These are phyloP conservation scores for Hofmannophila pseudospretella DNA, from an alignment of 2,888 invertebrate genomes.

Conservation along the genomic window DNA sequence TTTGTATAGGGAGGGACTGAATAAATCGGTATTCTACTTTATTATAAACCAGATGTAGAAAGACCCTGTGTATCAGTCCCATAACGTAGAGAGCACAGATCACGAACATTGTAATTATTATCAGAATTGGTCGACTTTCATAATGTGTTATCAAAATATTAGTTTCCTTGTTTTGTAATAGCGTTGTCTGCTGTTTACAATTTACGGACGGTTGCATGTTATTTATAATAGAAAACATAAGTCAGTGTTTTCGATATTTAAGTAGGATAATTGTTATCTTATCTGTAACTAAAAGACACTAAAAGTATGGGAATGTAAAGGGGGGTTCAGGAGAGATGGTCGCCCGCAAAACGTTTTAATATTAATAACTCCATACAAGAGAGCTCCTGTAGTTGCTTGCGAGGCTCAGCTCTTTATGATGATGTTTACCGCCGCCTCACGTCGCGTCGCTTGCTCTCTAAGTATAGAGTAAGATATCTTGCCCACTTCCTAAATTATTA, in stretches of 20 bases:
- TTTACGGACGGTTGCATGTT: too few relatives aligned
- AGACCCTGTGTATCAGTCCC: too few relatives aligned
- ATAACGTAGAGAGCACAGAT: constrained; percentile 1
- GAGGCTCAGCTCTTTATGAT: constrained; percentile 56
- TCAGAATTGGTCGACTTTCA: constrained; percentile 5
- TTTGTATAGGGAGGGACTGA: too few relatives aligned
- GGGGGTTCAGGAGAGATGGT: too few relatives aligned
- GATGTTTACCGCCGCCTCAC: constrained; percentile 59
- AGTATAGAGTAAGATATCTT: constrained; percentile 41
- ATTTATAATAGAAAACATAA: not conserved
- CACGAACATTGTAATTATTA: too few relatives aligned
- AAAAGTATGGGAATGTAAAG: constrained; percentile 10
- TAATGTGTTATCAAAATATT: constrained; percentile 2
- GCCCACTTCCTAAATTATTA: constrained; percentile 18
- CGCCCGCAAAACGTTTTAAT: constrained; percentile 55
- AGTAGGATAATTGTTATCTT: too few relatives aligned
- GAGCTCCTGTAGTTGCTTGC: constrained; percentile 47
- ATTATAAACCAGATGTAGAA: too few relatives aligned
- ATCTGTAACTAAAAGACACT: too few relatives aligned
- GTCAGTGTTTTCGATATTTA: too few relatives aligned
- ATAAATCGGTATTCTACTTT: too few relatives aligned
- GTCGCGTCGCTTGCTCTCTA: constrained; percentile 30
- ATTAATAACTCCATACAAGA: constrained; percentile 67
- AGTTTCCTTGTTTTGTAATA: not conserved
- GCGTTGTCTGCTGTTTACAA: constrained; percentile 7